Conservation (phyloP, 2,888 invertebrate species). For the Julus scanicus region DNA sequence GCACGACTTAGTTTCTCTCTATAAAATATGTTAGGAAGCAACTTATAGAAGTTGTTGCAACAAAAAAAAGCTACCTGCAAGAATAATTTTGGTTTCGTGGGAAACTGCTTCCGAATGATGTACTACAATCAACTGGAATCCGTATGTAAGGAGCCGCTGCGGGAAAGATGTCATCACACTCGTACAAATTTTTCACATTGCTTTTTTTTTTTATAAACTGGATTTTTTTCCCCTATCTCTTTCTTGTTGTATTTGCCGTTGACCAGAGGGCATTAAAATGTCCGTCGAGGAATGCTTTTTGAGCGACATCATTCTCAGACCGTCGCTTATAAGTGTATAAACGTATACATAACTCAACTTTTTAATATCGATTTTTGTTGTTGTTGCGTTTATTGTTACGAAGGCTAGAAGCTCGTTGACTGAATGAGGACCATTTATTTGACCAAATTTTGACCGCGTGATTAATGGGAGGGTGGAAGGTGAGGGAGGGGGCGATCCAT, state of each 20-base stretch:
- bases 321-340: neutral
- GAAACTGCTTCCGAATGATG: conserved; percentile 24
- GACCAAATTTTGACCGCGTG: neutral
- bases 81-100: conserved; percentile 42
- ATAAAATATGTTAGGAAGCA: conserved; percentile 7
- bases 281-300: neutral
- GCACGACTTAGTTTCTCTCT: neutral
- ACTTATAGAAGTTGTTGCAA: neutral
- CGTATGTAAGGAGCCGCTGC: conserved; percentile 23
- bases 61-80: conserved; percentile 1
- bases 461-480: neutral
- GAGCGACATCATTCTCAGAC: neutral
- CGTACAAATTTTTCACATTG: conserved; percentile 19
- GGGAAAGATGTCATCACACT: conserved; percentile 42
- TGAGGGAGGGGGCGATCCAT: neutral
- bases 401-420: neutral
- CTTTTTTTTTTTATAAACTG: neutral
- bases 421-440: neutral
- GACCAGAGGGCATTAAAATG: conserved; percentile 4
- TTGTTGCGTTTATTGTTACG: neutral
- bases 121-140: conserved; percentile 42
- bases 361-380: neutral
- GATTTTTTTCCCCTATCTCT: neutral
- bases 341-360: neutral
- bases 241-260: neutral